These are phyloP conservation scores for Trachythela sp. DNA, from an alignment of 64 coral and sea anemone species.

Conservation along the genomic window DNA sequence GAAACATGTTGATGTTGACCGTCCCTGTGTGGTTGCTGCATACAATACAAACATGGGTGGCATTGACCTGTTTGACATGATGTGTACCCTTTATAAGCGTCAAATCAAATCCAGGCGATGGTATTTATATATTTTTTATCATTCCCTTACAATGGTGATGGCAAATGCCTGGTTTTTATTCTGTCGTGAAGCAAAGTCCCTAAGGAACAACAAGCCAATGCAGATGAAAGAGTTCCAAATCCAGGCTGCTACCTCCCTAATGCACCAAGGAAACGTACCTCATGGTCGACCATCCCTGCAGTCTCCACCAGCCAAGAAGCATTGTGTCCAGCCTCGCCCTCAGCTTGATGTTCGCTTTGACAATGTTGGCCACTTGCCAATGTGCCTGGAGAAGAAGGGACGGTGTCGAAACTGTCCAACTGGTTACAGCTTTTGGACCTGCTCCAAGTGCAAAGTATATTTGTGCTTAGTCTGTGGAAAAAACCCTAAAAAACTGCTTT, in stretches of 20 bases:
- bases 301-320: not conserved
- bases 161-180: slow-evolving; percentile 5
- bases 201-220: not conserved
- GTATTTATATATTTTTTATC: not conserved
- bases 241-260: not conserved
- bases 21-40: not conserved
- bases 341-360: not conserved
- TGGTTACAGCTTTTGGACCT: not conserved
- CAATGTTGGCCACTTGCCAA: slow-evolving; percentile 5
- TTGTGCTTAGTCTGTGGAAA: not conserved
- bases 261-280: not conserved
- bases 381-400: not conserved
- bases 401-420: not conserved
- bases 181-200: not conserved
- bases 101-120: not conserved
- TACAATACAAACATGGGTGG: not conserved
- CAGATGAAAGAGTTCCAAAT: slow-evolving; percentile 9
- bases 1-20: not conserved
- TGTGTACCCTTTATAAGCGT: not conserved
- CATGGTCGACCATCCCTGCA: not conserved
- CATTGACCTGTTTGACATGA: slow-evolving; percentile 21
- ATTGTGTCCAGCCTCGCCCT: not conserved
- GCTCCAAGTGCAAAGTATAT: not conserved
- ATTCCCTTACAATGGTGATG: slow-evolving; percentile 1
- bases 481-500: not conserved